Evolutionary conservation across 2,113 vertebrate species (phyloP), one percentile per base, ranked within the genome.

Genomic region (Trematocara variabile): DNA sequence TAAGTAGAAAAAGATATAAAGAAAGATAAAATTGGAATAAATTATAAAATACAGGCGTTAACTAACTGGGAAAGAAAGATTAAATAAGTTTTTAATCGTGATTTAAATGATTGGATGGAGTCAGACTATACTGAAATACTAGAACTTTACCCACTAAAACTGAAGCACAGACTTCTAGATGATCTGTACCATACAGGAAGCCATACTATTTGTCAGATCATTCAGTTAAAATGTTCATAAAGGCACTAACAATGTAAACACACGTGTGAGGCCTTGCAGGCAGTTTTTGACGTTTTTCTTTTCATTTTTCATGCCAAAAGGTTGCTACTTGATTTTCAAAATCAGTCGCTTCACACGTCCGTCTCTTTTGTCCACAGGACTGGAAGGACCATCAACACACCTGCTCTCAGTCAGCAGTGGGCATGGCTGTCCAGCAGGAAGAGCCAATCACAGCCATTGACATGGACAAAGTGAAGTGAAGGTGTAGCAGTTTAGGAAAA

Each of bases 321-420:
- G 44, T 75, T 75, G 22, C 44, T 33, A 30, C 9, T 30, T 50
- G 10, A 33, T 48, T 50, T 33, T 30, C 56, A 48, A 63, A 7
- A n/a, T 75, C 10, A 48, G 28, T 28, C 3, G 3, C 44, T n/a
- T 14, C 20, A 65, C 10, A 65, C 4, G 0, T 70, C 20, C 1
- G 2, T 30, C 75, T 37, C 25, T 78, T 54, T 78, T 78, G 30
- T n/a, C 16, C 4, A 70, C 94, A 99, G 99, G 99, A 99, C 95
- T 99, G 99, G 99, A 99, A 98, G 89, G 98, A 99, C 53, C 99
- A 99, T 92, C 99, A 99, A 92, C 98, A 98, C 54, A 88, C 96
- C 79, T 99, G 98, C 3, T 97, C 97, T 10, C 98, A 98, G 94
- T 84, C 97, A 0, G 82, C 95, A 6, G 94, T 96, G 4, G 90